Evolutionary conservation across 2,888 invertebrate species (phyloP).

Genomic region (Synanthedon andrenaeformis): DNA sequence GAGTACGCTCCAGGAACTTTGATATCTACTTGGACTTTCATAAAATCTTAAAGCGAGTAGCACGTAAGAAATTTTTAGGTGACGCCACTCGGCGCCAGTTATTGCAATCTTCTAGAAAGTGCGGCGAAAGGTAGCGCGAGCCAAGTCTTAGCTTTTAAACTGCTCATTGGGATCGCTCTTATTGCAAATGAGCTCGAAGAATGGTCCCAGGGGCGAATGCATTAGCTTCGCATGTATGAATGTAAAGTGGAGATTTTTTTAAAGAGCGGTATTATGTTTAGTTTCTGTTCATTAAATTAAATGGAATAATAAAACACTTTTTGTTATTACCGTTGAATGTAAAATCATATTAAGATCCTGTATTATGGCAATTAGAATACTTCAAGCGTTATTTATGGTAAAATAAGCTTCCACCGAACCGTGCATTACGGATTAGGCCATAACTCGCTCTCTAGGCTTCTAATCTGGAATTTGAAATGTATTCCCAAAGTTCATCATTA

Average conservation of each 20-base stretch:
- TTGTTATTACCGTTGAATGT: no score
- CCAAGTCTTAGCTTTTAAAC: slow-evolving; percentile 35
- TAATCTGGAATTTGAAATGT: no score
- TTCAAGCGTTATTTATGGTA: no score
- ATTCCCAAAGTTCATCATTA: no score
- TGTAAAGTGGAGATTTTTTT: not conserved
- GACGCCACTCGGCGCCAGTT: not conserved
- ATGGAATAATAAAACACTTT: no score
- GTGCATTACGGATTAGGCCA: no score
- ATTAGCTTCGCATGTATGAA: not conserved
- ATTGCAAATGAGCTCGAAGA: slow-evolving; percentile 43
- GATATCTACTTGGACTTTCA: not conserved
- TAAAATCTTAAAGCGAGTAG: not conserved
- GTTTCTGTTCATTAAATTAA: no score
- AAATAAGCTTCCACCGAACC: no score
- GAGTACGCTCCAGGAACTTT: not conserved
- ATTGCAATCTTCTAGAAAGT: slow-evolving; percentile 25
- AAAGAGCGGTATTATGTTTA: not conserved
- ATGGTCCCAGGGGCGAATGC: not conserved
- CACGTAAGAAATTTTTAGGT: not conserved
- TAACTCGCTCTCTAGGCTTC: no score
- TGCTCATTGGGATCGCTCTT: slow-evolving; percentile 35
- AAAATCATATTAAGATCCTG: no score
- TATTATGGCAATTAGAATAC: no score
- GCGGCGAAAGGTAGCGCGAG: slow-evolving; percentile 20